These are phyloP conservation scores for Falco columbarius DNA, from an alignment of 2,797 vertebrate species.

Conservation along the genomic window DNA sequence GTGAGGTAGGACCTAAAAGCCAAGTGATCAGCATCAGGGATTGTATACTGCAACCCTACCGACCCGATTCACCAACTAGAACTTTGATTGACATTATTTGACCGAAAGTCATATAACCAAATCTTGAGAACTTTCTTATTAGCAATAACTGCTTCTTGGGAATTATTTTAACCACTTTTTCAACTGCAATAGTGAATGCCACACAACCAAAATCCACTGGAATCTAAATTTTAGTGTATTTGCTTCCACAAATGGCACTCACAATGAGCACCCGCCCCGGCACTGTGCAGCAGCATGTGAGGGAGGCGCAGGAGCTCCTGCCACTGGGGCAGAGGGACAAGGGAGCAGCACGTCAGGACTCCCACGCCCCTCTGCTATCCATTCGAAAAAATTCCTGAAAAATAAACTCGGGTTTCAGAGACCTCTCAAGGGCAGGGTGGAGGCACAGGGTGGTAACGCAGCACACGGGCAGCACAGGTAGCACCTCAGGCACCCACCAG, in stretches of 20 bases:
- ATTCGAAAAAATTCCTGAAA: not conserved
- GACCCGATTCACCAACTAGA: not conserved
- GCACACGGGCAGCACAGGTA: not conserved
- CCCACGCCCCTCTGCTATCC: not conserved
- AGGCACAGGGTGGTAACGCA: not conserved
- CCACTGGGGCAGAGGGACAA: rapidly evolving
- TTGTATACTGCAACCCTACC: not conserved
- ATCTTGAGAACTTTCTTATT: not conserved
- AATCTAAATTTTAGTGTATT: not conserved
- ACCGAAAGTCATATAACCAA: not conserved
- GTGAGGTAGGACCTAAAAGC: not conserved
- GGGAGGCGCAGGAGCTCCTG: not conserved
- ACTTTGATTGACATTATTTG: not conserved
- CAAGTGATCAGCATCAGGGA: not conserved
- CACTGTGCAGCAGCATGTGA: rapidly evolving
- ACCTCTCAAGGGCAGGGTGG: not conserved
- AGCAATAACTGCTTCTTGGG: not conserved
- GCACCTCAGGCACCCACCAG: not conserved
- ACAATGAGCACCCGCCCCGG: not conserved
- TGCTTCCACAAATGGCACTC: not conserved
- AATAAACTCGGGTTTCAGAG: not conserved
- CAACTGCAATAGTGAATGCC: not conserved
- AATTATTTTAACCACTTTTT: not conserved
- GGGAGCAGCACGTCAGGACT: not conserved
- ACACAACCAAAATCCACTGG: not conserved